Evolutionary conservation across 1,140 invertebrate species (phyloP).

Genomic region (Apis laboriosa): DNA sequence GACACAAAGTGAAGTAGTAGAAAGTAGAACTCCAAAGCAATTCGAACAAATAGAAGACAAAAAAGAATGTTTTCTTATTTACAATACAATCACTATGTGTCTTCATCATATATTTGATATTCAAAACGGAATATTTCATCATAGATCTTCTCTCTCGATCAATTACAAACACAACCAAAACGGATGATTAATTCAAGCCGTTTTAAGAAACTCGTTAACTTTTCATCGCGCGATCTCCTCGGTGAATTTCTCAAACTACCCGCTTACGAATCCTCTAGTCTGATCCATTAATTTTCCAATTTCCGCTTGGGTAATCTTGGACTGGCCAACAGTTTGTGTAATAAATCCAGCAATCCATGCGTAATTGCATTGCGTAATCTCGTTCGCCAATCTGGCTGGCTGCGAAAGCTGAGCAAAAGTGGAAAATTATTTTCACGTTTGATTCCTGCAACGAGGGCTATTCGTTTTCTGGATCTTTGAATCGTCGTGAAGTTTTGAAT

Average conservation of each 20-base stretch:
- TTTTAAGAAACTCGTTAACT: constrained; percentile 40
- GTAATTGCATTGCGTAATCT: constrained; percentile 28
- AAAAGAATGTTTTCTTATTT: not conserved
- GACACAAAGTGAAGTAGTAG: not conserved
- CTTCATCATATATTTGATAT: not conserved
- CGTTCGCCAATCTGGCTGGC: not conserved
- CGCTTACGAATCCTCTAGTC: not conserved
- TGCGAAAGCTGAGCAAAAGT: too few species aligned
- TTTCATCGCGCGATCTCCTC: constrained; percentile 18
- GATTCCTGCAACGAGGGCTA: not conserved
- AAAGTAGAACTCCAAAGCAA: not conserved
- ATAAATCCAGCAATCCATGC: constrained; percentile 23
- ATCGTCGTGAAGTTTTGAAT: not conserved
- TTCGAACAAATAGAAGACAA: not conserved
- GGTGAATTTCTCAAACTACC: not conserved
- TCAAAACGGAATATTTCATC: not conserved
- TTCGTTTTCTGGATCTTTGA: not conserved
- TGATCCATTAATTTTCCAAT: constrained; percentile 50
- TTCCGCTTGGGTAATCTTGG: constrained; percentile 39
- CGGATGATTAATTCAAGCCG: constrained; percentile 29
- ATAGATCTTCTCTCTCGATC: not conserved
- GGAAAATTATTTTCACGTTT: constrained; percentile 15
- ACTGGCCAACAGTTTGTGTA: constrained; percentile 13
- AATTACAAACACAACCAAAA: not conserved
- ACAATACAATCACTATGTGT: not conserved